These are phyloP conservation scores for Tetranychus urticae DNA, from an alignment of 1,140 invertebrate species.

Conservation along the genomic window DNA sequence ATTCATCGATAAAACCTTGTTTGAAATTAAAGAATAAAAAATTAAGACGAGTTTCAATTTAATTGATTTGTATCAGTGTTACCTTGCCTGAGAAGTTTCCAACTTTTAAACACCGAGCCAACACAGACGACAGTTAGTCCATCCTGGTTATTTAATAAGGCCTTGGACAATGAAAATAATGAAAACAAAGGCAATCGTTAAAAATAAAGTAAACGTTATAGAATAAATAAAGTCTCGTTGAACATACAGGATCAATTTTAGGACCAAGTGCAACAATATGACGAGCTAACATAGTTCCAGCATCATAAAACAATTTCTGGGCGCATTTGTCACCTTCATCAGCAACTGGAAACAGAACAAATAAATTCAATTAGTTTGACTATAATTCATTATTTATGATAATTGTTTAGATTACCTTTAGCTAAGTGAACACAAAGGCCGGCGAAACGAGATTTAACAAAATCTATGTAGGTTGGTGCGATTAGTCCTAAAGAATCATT, in stretches of 20 bases:
- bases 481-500: slow-evolving; percentile 32
- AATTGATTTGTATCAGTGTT: background rate
- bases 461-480: slow-evolving; percentile 49
- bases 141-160: slow-evolving; percentile 16
- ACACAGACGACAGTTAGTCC: slow-evolving; percentile 67
- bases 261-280: slow-evolving; percentile 42
- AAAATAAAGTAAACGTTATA: background rate
- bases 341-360: slow-evolving; percentile 11
- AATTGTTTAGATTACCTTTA: slow-evolving; percentile 9
- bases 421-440: slow-evolving; percentile 47
- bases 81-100: slow-evolving; percentile 48
- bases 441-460: slow-evolving; percentile 56
- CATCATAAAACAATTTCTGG: slow-evolving; percentile 42
- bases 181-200: background rate
- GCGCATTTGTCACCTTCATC: slow-evolving; percentile 43
- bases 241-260: slow-evolving; percentile 35
- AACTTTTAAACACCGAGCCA: slow-evolving; percentile 87
- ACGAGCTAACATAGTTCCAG: slow-evolving; percentile 45
- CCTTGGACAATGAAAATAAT: background rate
- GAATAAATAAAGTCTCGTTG: background rate
- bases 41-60: background rate
- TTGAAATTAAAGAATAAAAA: background rate
- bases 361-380: no score
- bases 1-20: background rate
- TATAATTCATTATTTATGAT: no score